phyloP scores from a whole-genome alignment of 2,888 invertebrate genomes.

The Nematopogon swammerdamellus region DNA sequence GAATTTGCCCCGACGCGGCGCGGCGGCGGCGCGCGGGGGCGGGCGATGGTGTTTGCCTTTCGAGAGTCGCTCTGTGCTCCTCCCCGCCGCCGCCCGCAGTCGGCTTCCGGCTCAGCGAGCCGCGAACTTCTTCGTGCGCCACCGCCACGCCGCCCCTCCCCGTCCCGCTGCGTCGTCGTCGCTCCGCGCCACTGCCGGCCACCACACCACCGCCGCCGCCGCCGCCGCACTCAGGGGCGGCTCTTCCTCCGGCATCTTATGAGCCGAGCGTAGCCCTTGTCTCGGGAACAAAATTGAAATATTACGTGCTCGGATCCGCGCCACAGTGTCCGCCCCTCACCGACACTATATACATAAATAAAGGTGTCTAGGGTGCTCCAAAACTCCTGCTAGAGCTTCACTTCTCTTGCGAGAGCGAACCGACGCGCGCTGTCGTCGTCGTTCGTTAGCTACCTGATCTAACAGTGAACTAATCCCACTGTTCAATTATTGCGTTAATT shows the following conservation, averaged over 20 bases:
- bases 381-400: background rate
- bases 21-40: no score
- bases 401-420: no score
- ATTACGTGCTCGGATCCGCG: background rate
- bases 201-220: no score
- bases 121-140: constrained; percentile 26
- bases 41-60: constrained; percentile 56
- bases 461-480: no score
- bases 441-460: no score
- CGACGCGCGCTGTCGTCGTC: no score
- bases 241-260: background rate
- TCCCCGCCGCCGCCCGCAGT: constrained; percentile 36
- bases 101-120: constrained; percentile 52
- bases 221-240: background rate
- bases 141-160: constrained; percentile 21
- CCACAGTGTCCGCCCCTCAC: background rate
- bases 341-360: background rate
- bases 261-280: background rate
- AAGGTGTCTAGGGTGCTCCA: background rate
- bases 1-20: background rate
- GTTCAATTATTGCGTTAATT: no score
- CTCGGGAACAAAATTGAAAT: background rate
- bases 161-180: constrained; percentile 9
- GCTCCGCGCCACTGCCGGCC: constrained; percentile 8
- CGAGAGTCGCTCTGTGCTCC: constrained; percentile 10